Base-by-base conservation (phyloP, 2,888 invertebrate genomes). In the Cryptophagus acutangulus region DNA sequence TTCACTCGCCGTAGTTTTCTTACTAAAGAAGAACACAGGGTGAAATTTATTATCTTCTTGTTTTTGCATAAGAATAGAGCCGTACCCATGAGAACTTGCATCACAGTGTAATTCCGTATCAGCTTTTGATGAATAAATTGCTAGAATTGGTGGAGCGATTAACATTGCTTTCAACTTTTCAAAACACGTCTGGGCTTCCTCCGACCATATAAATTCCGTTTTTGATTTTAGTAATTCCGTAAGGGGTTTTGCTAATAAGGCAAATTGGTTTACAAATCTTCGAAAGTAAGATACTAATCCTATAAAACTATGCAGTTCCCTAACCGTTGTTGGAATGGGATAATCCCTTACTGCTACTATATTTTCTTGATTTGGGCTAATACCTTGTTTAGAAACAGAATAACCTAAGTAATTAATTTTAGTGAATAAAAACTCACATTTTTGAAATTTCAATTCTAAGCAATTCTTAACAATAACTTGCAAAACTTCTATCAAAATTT, bases 101-200 rank as follows among this genome's bases (percentile, higher is more conserved):
- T 66, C 63, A 13, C 59, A 61, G 37, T 65, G 63, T 24, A 66
- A 37, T 40, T 66, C 55, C 1, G 63, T 65, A 20, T 55, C 49
- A 15, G 48, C 41, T 6, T 38, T 29, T 1, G 57, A 57, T 17
- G 55, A 49, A 39, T 60, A 69, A n/a, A 65, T 44, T 5, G 45
- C 36, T 14, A 65, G 46, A 17, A 61, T 47, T 10, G 61, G 63
- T 29, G 48, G 28, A 4, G 35, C 17, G 3, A 39, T 25, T 17
- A 63, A 41, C 15, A 39, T 34, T 5, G 4, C 15, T 43, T 59
- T 58, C 17, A 58, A 33, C 13, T 12, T 24, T n/a, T 54, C 41
- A 39, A 58, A 58, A 3, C 50, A 35, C 29, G 35, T 8, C 12
- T 40, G 16, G 36, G 60, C 46, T 9, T 51, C 34, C 2, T 37